Base-by-base conservation (phyloP, 1,140 invertebrate genomes). In the Pseudomyrmex concolor region DNA sequence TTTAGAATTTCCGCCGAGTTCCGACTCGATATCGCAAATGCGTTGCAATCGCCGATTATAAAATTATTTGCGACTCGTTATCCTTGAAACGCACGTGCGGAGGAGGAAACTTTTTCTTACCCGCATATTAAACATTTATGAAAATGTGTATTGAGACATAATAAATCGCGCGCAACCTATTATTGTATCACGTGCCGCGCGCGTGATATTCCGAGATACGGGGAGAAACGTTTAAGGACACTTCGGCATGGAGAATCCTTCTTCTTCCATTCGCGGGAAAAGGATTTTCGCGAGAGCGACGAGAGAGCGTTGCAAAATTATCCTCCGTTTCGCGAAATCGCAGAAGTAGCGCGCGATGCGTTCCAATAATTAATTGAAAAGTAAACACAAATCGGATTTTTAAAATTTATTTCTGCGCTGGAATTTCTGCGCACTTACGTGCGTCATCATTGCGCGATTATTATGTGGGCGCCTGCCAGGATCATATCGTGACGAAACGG, bases 161-260 rank as follows among this genome's bases (percentile, higher is more conserved):
- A 59, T 3, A 17, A 60, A 5, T 34, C 55, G 57, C 34, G 1
- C 76, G 76, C 68, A 85, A 63, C 76, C 25, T 0, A 10, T 59
- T 71, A 80, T 80, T 70, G 43, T 59, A 48, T 54, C 85, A 84
- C 60, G 67, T 67, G 86, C 83, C n/a, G 25, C 9, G 54, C 72
- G 51, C 80, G 17, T 87, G 86, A 70, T 78, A 48, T 48, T 19
- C 5, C 45, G 17, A 15, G 17, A 63, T 7, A 48, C 7, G 2
- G 13, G 5, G 13, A 2, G 8, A 50, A n/a, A 7, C 45, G 34
- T 25, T 62, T 7, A 54, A 67, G 19, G 13, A 68, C 7, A 55
- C 54, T 77, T 8, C n/a, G 25, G 9, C 48, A 22, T 12, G 60
- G 43, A 48, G n/a, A 45, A 13, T 54, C 59, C 34, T 34, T 5